These are phyloP conservation scores for Orycteropus afer DNA, from an alignment of 2,113 vertebrate genomes.

Conservation along the genomic window DNA sequence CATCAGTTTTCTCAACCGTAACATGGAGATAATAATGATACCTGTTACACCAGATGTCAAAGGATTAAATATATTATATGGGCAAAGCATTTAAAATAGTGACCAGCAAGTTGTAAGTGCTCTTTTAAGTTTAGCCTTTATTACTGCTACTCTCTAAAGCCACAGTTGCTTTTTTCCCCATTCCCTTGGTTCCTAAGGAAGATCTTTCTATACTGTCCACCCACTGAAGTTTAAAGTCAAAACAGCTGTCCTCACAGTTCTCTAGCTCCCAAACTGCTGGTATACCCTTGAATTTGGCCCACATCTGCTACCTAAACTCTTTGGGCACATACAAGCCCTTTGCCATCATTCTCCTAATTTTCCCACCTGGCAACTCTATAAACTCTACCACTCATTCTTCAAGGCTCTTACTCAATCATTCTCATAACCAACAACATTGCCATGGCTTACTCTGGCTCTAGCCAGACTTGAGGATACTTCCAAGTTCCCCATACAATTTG, in stretches of 20 bases:
- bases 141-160: neutral
- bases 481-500: conserved; percentile 32
- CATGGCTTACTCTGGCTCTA: conserved; percentile 22
- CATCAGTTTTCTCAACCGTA: neutral
- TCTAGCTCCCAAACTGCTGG: neutral
- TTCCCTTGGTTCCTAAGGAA: conserved; percentile 14
- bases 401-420: conserved; percentile 19
- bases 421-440: conserved; percentile 4
- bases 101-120: neutral
- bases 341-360: neutral
- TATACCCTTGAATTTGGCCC: neutral
- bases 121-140: neutral
- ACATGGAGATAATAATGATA: neutral
- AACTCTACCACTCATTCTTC: neutral
- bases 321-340: neutral
- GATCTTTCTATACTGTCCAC: neutral
- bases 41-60: neutral
- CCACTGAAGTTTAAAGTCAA: neutral
- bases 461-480: conserved; percentile 57
- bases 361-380: neutral
- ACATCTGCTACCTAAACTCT: neutral
- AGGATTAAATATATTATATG: neutral
- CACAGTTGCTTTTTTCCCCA: neutral
- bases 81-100: neutral
- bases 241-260: neutral